phyloP scores from a whole-genome alignment of 1,140 invertebrate genomes.

The Pomacea maculata region DNA sequence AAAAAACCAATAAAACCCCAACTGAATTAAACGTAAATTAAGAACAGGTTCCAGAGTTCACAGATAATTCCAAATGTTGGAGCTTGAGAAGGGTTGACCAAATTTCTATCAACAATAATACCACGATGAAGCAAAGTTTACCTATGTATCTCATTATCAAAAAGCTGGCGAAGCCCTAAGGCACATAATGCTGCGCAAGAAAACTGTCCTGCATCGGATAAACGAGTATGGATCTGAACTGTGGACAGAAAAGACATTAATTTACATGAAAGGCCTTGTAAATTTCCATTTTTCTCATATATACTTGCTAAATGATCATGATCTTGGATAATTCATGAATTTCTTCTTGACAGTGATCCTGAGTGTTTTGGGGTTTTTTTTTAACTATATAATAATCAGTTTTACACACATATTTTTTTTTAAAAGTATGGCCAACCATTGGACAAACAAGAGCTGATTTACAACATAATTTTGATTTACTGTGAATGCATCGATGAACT shows the following conservation, averaged over 20 bases:
- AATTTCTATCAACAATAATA: not conserved
- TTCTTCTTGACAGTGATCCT: constrained; percentile 11
- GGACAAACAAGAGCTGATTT: too few relatives aligned
- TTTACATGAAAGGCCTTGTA: too few relatives aligned
- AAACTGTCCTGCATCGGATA: constrained; percentile 68
- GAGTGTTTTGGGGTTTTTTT: constrained; percentile 7
- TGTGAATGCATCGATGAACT: too few relatives aligned
- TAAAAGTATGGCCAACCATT: too few relatives aligned
- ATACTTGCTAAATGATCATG: constrained; percentile 1
- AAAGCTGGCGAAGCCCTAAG: constrained; percentile 66
- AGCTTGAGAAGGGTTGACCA: not conserved
- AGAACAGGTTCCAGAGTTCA: not conserved
- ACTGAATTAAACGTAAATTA: constrained; percentile 8
- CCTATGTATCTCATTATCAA: constrained; percentile 66
- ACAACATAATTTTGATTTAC: too few relatives aligned
- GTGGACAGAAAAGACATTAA: constrained; percentile 13
- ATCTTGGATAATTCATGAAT: constrained; percentile 22
- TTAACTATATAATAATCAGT: not conserved
- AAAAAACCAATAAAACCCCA: not conserved
- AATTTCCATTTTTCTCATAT: too few relatives aligned
- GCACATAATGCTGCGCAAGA: constrained; percentile 69
- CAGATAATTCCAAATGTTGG: not conserved
- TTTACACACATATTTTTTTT: too few relatives aligned
- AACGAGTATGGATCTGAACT: constrained; percentile 31
- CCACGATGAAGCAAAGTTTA: constrained; percentile 29